Evolutionary conservation across 2,113 vertebrate genomes (phyloP), one percentile per base, ranked within the genome.

Genomic region (Pelvicachromis taeniatus): DNA sequence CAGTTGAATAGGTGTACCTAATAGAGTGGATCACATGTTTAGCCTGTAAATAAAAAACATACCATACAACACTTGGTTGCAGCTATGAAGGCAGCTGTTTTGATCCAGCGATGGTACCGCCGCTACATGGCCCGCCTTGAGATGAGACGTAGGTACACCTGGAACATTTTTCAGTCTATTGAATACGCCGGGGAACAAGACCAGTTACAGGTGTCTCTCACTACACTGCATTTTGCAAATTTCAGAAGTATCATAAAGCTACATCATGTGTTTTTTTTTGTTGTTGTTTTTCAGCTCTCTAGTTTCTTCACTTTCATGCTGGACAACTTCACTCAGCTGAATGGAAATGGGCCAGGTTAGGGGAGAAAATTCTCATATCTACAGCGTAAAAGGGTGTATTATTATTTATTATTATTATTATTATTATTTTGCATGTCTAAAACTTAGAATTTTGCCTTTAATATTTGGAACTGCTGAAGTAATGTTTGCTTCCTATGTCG

Each of bases 91-190:
- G 97, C 98, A 13, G 96, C 97, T 2, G 58, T 98, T 84, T 86
- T 99, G 86, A 99, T 99, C 94, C 98, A 99, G 94, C 96, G 96
- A 0, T 99, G 98, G 99, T 99, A 97, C 91, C 97, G 98, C n/a
- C 93, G 95, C 33, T 97, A 97, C 42, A 95, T 97, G 50, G 97
- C 97, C 55, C 96, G 95, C 1, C 78, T 99, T 63, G 97, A 96
- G 94, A 96, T 97, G 94, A 97, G 96, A 86, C 96, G 97, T 1
- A 95, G 96, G 29, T 98, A 97, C 87, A 97, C 98, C 0, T 97
- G 99, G 90, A 97, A 93, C 84, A 98, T 99, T 92, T 99, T 99
- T 56, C 97, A 97, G 94, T 98, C 97, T 9, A 97, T 99, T 0
- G 99, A 99, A 92, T 99, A 99, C 23, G 97, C 98, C 9, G 97